Evolutionary conservation across 2,888 invertebrate genomes (phyloP), one percentile per base, ranked within the genome.

Genomic region (Entomobrya proxima): DNA sequence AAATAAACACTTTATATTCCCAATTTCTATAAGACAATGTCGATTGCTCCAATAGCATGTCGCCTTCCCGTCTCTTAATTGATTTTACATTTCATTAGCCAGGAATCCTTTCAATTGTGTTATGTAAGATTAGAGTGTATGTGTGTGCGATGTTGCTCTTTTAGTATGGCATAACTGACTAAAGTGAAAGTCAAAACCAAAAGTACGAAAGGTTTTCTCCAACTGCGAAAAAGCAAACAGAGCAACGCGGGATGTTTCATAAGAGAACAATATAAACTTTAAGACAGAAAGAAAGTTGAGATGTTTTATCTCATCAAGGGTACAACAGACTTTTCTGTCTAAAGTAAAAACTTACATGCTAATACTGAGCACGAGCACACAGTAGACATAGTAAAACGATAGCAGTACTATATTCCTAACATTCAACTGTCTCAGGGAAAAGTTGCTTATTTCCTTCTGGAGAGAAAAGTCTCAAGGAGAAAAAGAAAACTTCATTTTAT

Each of bases 221-320:
- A n/a, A n/a, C n/a, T n/a, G n/a, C n/a, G n/a, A n/a, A n/a, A n/a
- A n/a, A n/a, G n/a, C n/a, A n/a, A n/a, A n/a, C n/a, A n/a, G n/a
- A n/a, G n/a, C n/a, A n/a, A n/a, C n/a, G n/a, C n/a, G n/a, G n/a
- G n/a, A n/a, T n/a, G n/a, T n/a, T n/a, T n/a, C n/a, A n/a, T n/a
- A n/a, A n/a, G n/a, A n/a, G n/a, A 47, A 47, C 47, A 47, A 47
- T 47, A 47, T 47, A n/a, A n/a, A n/a, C n/a, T n/a, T n/a, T n/a
- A n/a, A n/a, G n/a, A n/a, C n/a, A n/a, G n/a, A n/a, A n/a, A n/a
- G n/a, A n/a, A n/a, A n/a, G 3, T 13, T 47, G 47, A 47, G 30
- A 37, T 76, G 58, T 37, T 58, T 76, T 76, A 76, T 76, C 58
- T 76, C 76, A 76, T 76, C 55, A 76, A 76, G 37, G 58, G 30